phyloP scores from a whole-genome alignment of 1,140 invertebrate species.

The Macrobrachium rosenbergii region DNA sequence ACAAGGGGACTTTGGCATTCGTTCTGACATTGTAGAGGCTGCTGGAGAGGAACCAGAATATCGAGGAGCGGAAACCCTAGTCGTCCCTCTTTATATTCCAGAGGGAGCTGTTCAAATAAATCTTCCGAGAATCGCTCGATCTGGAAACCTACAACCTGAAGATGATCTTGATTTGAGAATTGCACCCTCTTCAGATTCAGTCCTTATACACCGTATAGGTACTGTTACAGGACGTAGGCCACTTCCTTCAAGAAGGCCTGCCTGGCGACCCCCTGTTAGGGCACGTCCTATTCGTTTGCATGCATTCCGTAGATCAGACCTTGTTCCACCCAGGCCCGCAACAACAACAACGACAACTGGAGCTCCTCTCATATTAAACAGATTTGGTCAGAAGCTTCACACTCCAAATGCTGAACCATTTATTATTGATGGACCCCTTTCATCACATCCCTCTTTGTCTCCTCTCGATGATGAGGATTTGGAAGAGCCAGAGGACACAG shows the following conservation, averaged over 20 bases:
- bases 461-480: background rate
- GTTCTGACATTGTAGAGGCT: constrained; percentile 51
- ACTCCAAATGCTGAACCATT: background rate
- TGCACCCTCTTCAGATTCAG: constrained; percentile 35
- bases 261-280: constrained; percentile 25
- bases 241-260: background rate
- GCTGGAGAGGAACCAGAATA: constrained; percentile 61
- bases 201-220: constrained; percentile 43
- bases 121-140: constrained; percentile 56
- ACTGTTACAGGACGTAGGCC: constrained; percentile 7
- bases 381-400: background rate
- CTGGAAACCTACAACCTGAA: constrained; percentile 6
- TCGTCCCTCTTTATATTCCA: constrained; percentile 65
- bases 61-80: constrained; percentile 54
- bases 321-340: no score
- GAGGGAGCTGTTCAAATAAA: constrained; percentile 59
- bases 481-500: background rate
- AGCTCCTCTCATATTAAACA: background rate
- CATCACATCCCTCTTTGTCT: background rate
- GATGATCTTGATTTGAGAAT: constrained; percentile 31
- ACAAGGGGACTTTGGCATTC: constrained; percentile 57
- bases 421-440: background rate
- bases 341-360: background rate
- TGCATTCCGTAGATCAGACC: constrained; percentile 34
- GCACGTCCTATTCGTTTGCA: constrained; percentile 9